Base-by-base conservation (phyloP, 2,888 invertebrate genomes). In the Pollenia labialis region DNA sequence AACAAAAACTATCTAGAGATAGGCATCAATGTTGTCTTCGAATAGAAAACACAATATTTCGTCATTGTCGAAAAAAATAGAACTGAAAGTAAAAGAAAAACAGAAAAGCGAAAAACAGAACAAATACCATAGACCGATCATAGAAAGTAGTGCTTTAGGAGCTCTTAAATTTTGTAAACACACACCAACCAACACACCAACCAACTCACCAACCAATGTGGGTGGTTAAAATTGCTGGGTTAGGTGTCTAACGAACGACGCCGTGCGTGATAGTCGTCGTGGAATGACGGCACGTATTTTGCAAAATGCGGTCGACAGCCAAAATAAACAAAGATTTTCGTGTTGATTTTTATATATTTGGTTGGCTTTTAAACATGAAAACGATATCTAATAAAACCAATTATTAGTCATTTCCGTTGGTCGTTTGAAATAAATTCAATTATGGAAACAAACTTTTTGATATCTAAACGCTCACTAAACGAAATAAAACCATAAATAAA, bases 361-460 rank as follows among this genome's bases (percentile, higher is more conserved):
- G 72, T 62, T 58, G 62, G 69, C 48, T 76, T 81, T 72, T 77
- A 60, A 79, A 77, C 64, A 75, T 62, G 79, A 86, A 82, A 79
- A 82, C 75, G 82, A 82, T 86, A 86, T 86, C 75, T 79, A 86
- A 86, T 82, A 82, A 79, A 79, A 82, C 74, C 82, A 86, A 86
- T 85, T 85, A 79, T 85, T 82, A 85, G 79, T 85, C 82, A 86
- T 82, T 86, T 86, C 85, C 85, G 82, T 71, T 82, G 68, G 58
- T 75, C 79, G 81, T 64, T 77, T 54, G 32, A 85, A 80, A 75
- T 60, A 62, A 76, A 79, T 58, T 79, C 82, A 74, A 79, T 79
- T 79, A 82, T 82, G 79, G 82, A 62, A 82, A 81, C 54, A 77
- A 75, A 71, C 14, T 62, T 54, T 71, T 71, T 62, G 18, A 42